These are phyloP conservation scores for Colaptes auratus DNA, from an alignment of 2,113 vertebrate species.

Conservation along the genomic window DNA sequence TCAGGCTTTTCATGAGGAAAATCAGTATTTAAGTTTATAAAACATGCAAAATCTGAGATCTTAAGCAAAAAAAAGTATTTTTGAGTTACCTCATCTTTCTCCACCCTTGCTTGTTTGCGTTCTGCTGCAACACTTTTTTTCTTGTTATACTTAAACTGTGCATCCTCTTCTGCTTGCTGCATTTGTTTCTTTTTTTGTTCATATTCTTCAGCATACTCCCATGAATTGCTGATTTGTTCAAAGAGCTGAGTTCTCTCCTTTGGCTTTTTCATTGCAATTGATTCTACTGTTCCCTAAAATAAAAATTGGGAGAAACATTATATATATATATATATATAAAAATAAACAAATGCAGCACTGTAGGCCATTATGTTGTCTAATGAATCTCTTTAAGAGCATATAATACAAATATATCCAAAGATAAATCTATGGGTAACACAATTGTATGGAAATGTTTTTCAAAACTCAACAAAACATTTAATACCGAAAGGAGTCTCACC, in stretches of 20 bases:
- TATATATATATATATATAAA: too few relatives aligned
- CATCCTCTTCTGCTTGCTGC: constrained; percentile 86
- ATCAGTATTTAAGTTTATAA: not conserved
- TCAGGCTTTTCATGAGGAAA: not conserved
- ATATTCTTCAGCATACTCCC: constrained; percentile 84
- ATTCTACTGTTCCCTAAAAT: constrained; percentile 90
- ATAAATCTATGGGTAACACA: not conserved
- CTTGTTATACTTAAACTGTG: constrained; percentile 89
- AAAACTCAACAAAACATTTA: not conserved
- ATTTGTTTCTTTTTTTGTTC: constrained; percentile 82
- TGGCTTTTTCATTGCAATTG: constrained; percentile 90
- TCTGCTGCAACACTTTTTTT: constrained; percentile 86
- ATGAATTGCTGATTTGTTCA: constrained; percentile 89
- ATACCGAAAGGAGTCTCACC: not conserved
- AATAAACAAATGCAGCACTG: not conserved
- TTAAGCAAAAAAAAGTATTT: not conserved
- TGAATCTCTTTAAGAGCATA: not conserved
- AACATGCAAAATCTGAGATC: not conserved
- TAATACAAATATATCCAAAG: not conserved
- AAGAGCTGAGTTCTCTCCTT: constrained; percentile 92
- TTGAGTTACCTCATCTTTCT: constrained; percentile 86
- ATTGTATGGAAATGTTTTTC: not conserved
- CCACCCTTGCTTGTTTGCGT: constrained; percentile 85
- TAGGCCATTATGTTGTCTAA: not conserved
- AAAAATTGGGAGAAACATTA: too few relatives aligned